These are phyloP conservation scores for Drosophila tristis DNA, from an alignment of 1,140 invertebrate genomes.

Conservation along the genomic window DNA sequence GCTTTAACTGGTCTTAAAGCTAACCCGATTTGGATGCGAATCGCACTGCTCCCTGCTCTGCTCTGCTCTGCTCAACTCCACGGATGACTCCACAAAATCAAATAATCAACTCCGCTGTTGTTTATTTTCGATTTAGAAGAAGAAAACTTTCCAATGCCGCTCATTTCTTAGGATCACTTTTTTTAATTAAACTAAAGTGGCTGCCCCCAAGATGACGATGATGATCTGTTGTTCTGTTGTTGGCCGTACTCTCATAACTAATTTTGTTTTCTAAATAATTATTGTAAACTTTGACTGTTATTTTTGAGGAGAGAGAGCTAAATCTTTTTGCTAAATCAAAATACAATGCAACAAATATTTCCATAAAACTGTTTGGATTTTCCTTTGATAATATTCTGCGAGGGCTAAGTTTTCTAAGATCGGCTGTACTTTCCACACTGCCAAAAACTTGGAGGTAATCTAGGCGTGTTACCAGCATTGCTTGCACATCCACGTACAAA, in stretches of 20 bases:
- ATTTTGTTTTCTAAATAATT: conserved; percentile 32
- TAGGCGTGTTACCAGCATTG: conserved; percentile 50
- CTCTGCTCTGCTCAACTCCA: not conserved
- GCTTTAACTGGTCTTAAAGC: conserved; percentile 57
- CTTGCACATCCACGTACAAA: conserved; percentile 41
- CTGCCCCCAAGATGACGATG: not conserved
- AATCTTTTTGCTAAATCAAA: conserved; percentile 55
- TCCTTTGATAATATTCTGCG: not conserved
- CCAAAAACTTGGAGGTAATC: conserved; percentile 27
- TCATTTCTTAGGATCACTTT: conserved; percentile 29
- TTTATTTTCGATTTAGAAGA: conserved; percentile 39
- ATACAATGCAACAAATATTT: conserved; percentile 68
- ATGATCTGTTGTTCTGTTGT: conserved; percentile 28
- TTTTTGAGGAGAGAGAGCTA: conserved; percentile 38
- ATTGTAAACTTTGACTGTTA: conserved; percentile 75
- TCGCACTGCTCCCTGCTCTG: not conserved
- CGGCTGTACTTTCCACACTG: not conserved
- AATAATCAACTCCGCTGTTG: conserved; percentile 53
- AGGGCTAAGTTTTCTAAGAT: not conserved
- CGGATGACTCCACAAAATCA: conserved; percentile 41
- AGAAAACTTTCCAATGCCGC: not conserved
- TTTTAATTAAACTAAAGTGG: conserved; percentile 45
- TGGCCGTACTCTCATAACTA: conserved; percentile 32
- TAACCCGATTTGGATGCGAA: conserved; percentile 37
- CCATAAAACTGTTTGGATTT: conserved; percentile 16